A percentile compares a stretch with the other conserved stretches of the same genome.
phyloP scores from a whole-genome alignment of 1,140 invertebrate genomes.

The Saccostrea cuccullata region DNA sequence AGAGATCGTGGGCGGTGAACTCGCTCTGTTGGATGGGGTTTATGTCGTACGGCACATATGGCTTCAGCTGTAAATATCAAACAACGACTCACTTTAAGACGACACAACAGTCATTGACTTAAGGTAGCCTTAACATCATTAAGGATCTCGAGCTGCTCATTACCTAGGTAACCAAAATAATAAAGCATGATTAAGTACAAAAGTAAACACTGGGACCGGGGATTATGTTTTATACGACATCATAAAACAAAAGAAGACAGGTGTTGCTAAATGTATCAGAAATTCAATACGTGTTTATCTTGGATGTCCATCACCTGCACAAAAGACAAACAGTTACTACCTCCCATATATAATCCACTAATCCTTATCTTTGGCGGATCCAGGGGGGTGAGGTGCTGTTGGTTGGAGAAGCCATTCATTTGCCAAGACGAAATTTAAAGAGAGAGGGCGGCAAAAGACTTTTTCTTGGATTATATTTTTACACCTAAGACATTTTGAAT shows the following conservation, averaged over 20 bases:
- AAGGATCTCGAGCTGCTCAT: not conserved
- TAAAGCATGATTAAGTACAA: not conserved
- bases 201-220: not conserved
- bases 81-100: not conserved
- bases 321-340: no score
- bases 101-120: not conserved
- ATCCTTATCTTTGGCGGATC: no score
- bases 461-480: no score
- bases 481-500: no score
- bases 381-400: no score
- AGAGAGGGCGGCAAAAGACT: no score
- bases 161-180: not conserved
- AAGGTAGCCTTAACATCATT: not conserved
- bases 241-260: not conserved
- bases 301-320: not conserved
- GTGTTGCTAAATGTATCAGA: not conserved
- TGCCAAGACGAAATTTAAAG: no score
- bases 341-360: no score
- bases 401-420: no score
- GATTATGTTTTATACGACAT: not conserved
- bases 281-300: not conserved
- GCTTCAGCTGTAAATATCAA: slow-evolving; percentile 25
- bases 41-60: slow-evolving; percentile 10
- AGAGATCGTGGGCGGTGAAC: slow-evolving; percentile 10
- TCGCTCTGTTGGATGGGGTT: not conserved